Evolutionary conservation across 2,797 vertebrate genomes (phyloP).

Genomic region (Manis pentadactyla): DNA sequence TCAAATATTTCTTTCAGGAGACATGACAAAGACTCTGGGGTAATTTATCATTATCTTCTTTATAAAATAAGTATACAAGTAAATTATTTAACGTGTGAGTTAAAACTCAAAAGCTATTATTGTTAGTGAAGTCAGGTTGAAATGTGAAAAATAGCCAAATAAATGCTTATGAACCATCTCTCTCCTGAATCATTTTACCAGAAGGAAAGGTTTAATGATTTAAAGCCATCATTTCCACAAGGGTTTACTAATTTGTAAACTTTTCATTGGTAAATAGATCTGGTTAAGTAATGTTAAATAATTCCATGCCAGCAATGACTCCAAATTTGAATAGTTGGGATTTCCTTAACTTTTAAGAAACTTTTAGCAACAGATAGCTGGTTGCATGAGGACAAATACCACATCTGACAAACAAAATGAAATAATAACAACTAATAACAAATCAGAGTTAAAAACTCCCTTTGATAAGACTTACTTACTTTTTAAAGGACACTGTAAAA

Average conservation of each 20-base stretch:
- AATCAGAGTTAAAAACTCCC: not conserved
- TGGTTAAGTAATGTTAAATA: not conserved
- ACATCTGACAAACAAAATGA: conserved; percentile 15
- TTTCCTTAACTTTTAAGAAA: conserved; percentile 47
- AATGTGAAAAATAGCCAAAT: conserved; percentile 36
- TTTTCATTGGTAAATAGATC: conserved; percentile 6
- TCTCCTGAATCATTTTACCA: not conserved
- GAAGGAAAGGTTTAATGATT: not conserved
- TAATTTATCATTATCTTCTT: conserved; percentile 18
- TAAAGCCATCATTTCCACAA: not conserved
- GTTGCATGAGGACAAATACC: not conserved
- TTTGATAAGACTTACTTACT: not conserved
- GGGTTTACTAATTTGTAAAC: not conserved
- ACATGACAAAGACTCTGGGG: not conserved
- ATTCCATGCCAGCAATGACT: not conserved
- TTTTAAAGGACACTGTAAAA: conserved; percentile 17
- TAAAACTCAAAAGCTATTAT: conserved; percentile 11
- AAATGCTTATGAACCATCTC: not conserved
- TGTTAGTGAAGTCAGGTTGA: not conserved
- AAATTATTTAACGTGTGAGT: not conserved
- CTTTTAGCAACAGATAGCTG: not conserved
- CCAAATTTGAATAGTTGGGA: not conserved
- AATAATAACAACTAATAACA: not conserved
- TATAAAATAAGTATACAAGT: not conserved
- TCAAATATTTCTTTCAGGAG: not conserved